Percentiles rank a stretch among this genome's conserved stretches.
Conservation (phyloP, 2,888 invertebrate species). For the Tinea trinotella region DNA sequence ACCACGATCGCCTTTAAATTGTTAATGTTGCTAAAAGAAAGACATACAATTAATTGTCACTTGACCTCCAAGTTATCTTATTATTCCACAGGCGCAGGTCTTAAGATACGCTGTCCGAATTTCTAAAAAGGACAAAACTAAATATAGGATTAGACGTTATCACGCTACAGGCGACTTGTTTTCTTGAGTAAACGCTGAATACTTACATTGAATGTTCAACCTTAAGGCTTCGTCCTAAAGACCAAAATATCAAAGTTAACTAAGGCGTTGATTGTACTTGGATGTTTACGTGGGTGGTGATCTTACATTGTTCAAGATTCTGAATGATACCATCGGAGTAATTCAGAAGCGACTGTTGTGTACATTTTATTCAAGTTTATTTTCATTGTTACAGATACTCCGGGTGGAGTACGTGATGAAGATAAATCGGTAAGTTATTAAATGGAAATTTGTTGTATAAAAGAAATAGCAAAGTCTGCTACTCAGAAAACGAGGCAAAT, state of each 20-base stretch:
- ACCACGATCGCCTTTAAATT: not conserved
- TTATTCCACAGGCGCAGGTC: not conserved
- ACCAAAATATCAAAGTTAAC: not conserved
- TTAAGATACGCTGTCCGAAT: not conserved
- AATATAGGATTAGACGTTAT: conserved; percentile 10
- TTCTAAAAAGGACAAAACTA: conserved; percentile 8
- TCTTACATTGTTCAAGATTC: not conserved
- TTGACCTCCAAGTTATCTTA: not conserved
- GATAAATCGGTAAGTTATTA: not conserved
- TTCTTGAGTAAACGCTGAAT: not conserved
- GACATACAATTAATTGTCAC: not conserved
- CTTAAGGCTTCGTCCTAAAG: not conserved
- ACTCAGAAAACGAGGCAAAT: too few relatives aligned
- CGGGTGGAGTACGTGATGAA: not conserved
- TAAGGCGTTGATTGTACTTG: not conserved
- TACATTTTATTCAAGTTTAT: not conserved
- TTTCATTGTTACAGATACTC: not conserved
- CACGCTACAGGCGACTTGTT: conserved; percentile 4
- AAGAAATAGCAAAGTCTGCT: too few relatives aligned
- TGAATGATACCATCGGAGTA: not conserved
- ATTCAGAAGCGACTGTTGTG: not conserved
- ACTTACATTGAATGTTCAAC: not conserved
- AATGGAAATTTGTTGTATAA: too few relatives aligned
- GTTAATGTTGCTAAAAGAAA: too few relatives aligned
- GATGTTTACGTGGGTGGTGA: not conserved